A percentile compares a stretch with the other conserved stretches of the same genome.
Evolutionary conservation across 2,888 invertebrate genomes (phyloP).

Genomic region (Stenolophus ochropezus): DNA sequence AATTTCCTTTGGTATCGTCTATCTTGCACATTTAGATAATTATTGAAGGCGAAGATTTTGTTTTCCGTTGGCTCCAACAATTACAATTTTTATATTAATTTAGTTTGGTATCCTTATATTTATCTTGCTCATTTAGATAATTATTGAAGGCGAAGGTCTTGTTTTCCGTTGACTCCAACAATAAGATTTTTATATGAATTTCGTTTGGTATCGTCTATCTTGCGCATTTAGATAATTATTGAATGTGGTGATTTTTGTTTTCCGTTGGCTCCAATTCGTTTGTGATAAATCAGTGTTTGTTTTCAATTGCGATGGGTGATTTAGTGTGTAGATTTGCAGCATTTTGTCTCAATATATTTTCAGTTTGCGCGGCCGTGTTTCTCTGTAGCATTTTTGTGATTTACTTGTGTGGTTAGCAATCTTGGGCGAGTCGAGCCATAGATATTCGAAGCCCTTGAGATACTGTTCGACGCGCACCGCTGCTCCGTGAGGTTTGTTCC

Average conservation of each 20-base stretch:
- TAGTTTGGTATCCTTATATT: too few relatives aligned
- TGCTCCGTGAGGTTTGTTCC: background rate
- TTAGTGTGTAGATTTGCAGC: background rate
- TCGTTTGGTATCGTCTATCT: too few relatives aligned
- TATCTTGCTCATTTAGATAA: too few relatives aligned
- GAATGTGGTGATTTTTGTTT: background rate
- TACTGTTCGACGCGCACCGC: background rate
- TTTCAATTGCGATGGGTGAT: background rate
- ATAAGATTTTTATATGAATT: too few relatives aligned
- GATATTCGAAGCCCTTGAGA: constrained; percentile 31
- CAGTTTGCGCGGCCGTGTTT: background rate
- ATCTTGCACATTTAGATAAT: too few relatives aligned
- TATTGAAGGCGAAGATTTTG: too few relatives aligned
- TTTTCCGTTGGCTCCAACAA: too few relatives aligned
- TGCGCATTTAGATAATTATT: background rate
- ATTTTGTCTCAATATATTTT: constrained; percentile 18
- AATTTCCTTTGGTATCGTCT: too few relatives aligned
- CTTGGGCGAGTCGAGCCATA: constrained; percentile 27
- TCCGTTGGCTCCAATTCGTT: background rate
- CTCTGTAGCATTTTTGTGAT: constrained; percentile 18
- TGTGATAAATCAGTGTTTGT: background rate
- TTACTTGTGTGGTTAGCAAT: constrained; percentile 21
- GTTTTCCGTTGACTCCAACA: too few relatives aligned
- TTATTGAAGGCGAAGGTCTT: too few relatives aligned
- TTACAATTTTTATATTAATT: too few relatives aligned